These are phyloP conservation scores for Seira sanloemensis DNA, from an alignment of 2,888 invertebrate genomes.

Conservation along the genomic window DNA sequence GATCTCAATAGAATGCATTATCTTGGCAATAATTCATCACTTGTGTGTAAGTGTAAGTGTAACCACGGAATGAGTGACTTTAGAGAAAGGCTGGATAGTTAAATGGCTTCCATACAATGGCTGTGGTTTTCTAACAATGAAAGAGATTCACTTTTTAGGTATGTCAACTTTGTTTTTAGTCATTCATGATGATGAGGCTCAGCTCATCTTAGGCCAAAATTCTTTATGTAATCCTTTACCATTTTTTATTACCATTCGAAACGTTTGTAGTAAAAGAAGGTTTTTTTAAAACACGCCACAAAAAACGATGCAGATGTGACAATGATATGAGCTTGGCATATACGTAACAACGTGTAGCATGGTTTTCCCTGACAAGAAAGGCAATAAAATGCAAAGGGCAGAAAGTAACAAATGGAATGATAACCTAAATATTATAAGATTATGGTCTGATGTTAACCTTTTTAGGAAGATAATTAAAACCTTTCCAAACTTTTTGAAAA, in stretches of 20 bases:
- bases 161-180: constrained; percentile 54
- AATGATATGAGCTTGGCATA: constrained; percentile 31
- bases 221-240: constrained; percentile 60
- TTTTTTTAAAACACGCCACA: no score
- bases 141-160: constrained; percentile 29
- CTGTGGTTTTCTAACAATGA: constrained; percentile 27
- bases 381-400: no score
- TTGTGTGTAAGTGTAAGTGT: constrained; percentile 46
- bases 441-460: no score
- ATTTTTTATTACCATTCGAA: constrained; percentile 61
- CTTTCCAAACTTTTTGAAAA: background rate
- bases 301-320: constrained; percentile 54
- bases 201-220: constrained; percentile 6
- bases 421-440: no score
- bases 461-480: background rate
- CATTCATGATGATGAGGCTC: no score
- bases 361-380: constrained; percentile 26
- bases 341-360: constrained; percentile 16
- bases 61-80: background rate
- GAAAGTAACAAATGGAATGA: no score
- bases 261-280: constrained; percentile 53
- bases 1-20: constrained; percentile 68
- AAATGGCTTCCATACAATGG: no score
- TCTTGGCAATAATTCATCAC: constrained; percentile 68
- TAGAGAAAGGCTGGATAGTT: no score